Evolutionary conservation across 2,113 vertebrate species (phyloP), one percentile per base, ranked within the genome.

Genomic region (Emydura subglobosa): DNA sequence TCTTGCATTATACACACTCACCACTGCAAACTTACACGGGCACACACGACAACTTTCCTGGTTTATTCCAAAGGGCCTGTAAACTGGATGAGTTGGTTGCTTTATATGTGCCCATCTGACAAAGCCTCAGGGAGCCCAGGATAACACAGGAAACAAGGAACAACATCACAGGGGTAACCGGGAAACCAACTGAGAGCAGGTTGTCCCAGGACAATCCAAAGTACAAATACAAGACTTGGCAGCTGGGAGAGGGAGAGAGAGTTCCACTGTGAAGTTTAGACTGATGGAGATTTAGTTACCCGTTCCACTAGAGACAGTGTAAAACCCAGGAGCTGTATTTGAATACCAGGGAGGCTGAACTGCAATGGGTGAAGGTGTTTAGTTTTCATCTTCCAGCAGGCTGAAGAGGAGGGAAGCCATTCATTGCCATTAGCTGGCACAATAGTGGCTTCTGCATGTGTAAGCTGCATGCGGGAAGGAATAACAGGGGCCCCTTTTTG

Each of bases 381-480:
- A 5, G 68, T 59, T 65, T 89, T 76, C 90, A 55, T 85, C 42
- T 86, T 51, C 96, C 81, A 92, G 76, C 78, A n/a, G 79, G 39
- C 93, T 97, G 95, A 98, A 98, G 98, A 94, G 97, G 85, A 47
- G 39, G 65, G 92, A 97, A 98, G 98, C 98, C 98, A 98, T 98
- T 98, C 98, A 97, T 98, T 98, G 98, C 98, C 98, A 98, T 98
- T 98, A 98, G 98, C 97, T 93, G 97, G 98, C 96, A 98, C 92
- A 97, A 98, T 98, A 94, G 95, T 96, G 97, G 97, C 97, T 98
- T 98, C 98, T 98, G 98, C 98, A 98, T 98, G 82, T 98, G 98
- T 98, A 98, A 98, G 97, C 94, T 97, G 96, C 94, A 95, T 96
- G 96, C 0, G 94, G 68, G 74, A 39, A 44, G 98, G 98, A 96